Evolutionary conservation across 1,140 invertebrate species (phyloP), one percentile per base, ranked within the genome.

Genomic region (Bombus soroeensis): DNA sequence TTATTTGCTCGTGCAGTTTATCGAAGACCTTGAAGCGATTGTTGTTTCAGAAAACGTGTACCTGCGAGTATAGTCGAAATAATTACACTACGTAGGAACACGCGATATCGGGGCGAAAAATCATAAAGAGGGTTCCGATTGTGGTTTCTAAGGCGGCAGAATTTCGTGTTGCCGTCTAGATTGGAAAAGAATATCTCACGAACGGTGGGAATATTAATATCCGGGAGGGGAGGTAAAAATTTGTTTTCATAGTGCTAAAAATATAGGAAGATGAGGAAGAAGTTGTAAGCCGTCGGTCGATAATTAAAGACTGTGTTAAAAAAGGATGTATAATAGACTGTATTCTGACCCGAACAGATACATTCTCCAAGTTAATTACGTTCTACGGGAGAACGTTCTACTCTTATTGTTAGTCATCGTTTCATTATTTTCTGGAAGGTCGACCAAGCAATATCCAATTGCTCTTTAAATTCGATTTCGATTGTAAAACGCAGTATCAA

Each of bases 271-370:
- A 74, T 32, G 37, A 59, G 53, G 6, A 53, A 53, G 47, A 53
- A 25, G 22, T n/a, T 34, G 68, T 28, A 39, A 57, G 22, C 37
- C 53, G 59, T 68, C 71, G 47, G 84, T 53, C 47, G 62, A 66
- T 85, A 85, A 85, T 85, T 85, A 85, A 85, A 81, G 84, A 75
- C 34, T 34, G n/a, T 66, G 37, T 75, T 81, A 81, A 66, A 81
- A 59, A 75, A 85, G 59, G 74, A 81, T 81, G 62, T 73, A 75
- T 81, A 85, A 85, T 81, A 75, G 62, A 37, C 5, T 34, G 25
- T 53, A 59, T 34, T 81, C 68, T 43, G n/a, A 8, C 28, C 22
- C 2, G 59, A 53, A 41, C 15, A 1, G 34, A 13, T 59, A 32
- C 34, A 53, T 66, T 74, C 70, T 18, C 6, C 28, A 1, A 81